Percentiles rank a stretch among this genome's conserved stretches.
Evolutionary conservation across 2,797 vertebrate genomes (phyloP).

Genomic region (Capromys pilorides): DNA sequence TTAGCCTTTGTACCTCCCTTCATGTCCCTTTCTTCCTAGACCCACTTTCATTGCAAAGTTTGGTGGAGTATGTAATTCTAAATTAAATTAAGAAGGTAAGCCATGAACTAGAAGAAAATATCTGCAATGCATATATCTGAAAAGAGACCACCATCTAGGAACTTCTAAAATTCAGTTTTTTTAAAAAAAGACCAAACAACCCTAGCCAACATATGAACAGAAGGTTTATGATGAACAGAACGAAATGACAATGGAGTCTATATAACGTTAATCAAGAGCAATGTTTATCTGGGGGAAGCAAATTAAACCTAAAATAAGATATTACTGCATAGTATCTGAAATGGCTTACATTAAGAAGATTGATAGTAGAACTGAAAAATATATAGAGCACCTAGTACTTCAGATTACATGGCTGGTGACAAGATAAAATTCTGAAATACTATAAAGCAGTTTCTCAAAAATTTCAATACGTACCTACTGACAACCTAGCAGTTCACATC

Average conservation of each 20-base stretch:
- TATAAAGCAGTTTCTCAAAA: neutral
- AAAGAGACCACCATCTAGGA: neutral
- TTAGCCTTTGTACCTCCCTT: neutral
- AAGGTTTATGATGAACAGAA: neutral
- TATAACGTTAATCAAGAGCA: neutral
- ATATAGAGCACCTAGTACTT: neutral
- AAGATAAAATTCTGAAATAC: neutral
- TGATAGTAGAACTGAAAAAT: slow-evolving; percentile 6
- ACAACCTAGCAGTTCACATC: neutral
- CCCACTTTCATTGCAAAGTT: neutral
- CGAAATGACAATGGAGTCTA: neutral
- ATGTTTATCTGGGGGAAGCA: neutral
- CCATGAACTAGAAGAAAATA: neutral
- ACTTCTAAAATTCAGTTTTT: slow-evolving; percentile 48
- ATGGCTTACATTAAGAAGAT: neutral
- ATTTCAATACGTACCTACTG: neutral
- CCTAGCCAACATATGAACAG: neutral
- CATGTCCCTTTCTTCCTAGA: neutral
- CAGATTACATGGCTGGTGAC: neutral
- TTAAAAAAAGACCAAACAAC: neutral
- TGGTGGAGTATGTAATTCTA: neutral
- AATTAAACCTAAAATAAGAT: neutral
- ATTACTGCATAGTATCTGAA: neutral
- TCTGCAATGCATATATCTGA: neutral
- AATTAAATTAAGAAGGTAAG: neutral